Base-by-base conservation (phyloP, 2,888 invertebrate species). In the Lacanobia oleracea region DNA sequence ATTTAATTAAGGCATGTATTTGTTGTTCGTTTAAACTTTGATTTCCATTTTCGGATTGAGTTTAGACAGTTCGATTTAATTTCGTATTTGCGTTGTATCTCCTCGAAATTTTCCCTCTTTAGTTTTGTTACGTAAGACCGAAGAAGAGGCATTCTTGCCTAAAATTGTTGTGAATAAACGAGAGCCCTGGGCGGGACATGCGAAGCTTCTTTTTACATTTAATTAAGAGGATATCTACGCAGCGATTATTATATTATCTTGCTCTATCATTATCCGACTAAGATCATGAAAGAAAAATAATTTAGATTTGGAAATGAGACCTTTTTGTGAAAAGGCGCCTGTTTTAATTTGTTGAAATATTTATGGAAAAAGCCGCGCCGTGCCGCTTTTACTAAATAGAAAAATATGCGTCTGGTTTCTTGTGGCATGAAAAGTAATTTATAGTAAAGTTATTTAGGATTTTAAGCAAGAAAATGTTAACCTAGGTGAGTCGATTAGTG, bases 121-220 rank as follows among this genome's bases (percentile, higher is more conserved):
- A 45, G 69, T 59, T 68, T 70, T 66, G 50, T 77, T 75, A 70
- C 63, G 10, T 67, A 79, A 65, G 21, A 0, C 27, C 53, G 23
- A 53, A 68, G 56, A 9, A 5, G 53, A 77, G 60, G 57, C 62
- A 62, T 75, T 73, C 27, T 73, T 77, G 60, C 21, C 66, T 56
- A 57, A 72, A 71, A 60, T 56, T 23, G 10, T 62, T 81, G 40
- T 57, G 57, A 77, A 85, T 77, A 82, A 83, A 82, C 69, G 57
- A 75, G 75, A 57, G 79, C 87, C 85, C 59, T 51, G 67, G 80
- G 87, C 84, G 67, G 54, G 76, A 88, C 87, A 88, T 79, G 88
- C 77, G 67, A 74, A 72, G 56, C 67, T 76, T 81, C 74, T 79
- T 85, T 79, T 75, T 67, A 80, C 70, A 80, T 86, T 87, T 86